A percentile compares a stretch with the other conserved stretches of the same genome.
These are phyloP conservation scores for Microhierax caerulescens DNA, from an alignment of 2,797 vertebrate genomes.

Conservation along the genomic window DNA sequence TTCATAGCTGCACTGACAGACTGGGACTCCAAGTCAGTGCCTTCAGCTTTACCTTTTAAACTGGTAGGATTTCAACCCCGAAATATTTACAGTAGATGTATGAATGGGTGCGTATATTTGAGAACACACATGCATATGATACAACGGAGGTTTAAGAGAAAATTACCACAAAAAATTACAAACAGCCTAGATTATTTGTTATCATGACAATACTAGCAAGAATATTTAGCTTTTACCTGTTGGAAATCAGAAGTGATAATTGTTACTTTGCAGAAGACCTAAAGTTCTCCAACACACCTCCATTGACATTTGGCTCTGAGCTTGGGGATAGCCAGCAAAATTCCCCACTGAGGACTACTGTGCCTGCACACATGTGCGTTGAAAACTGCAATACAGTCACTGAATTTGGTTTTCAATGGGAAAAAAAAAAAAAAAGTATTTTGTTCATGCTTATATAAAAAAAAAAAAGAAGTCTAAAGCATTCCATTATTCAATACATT, in stretches of 20 bases:
- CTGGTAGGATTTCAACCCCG: not conserved
- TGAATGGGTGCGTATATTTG: not conserved
- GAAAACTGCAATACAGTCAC: not conserved
- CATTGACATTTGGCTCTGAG: not conserved
- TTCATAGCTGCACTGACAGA: not conserved
- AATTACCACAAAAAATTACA: not conserved
- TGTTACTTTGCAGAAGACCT: not conserved
- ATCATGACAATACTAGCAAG: not conserved
- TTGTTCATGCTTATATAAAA: rapidly evolving
- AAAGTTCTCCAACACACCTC: not conserved
- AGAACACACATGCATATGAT: rapidly evolving
- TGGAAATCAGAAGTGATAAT: not conserved
- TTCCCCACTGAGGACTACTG: not conserved
- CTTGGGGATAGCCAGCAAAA: not conserved
- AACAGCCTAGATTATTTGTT: not conserved
- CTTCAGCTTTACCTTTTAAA: not conserved
- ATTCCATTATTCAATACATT: not conserved
- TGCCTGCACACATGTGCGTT: rapidly evolving
- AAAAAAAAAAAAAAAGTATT: not conserved
- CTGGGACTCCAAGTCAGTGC: not conserved
- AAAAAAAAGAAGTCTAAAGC: not conserved
- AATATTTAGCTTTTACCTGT: not conserved
- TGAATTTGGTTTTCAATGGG: not conserved
- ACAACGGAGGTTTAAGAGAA: not conserved
- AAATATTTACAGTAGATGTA: not conserved